Conservation (phyloP, 2,797 vertebrate species). For the Lepus townsendii region DNA sequence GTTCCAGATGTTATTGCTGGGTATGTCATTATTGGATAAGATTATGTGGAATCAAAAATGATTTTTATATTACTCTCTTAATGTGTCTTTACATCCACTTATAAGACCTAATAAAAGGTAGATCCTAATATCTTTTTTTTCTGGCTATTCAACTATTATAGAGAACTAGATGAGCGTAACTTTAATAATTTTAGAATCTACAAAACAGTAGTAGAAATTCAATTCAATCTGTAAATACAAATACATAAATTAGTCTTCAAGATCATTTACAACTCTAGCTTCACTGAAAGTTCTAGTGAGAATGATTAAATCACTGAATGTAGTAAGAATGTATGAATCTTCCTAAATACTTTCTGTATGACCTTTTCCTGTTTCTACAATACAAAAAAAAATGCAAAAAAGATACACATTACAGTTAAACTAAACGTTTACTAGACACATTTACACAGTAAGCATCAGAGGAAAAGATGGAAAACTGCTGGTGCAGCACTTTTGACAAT, state of each 20-base stretch:
- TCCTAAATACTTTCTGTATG: not conserved
- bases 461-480: not conserved
- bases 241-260: slow-evolving; percentile 35
- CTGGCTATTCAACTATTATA: slow-evolving; percentile 2
- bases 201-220: not conserved
- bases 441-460: not conserved
- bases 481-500: not conserved
- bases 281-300: slow-evolving; percentile 4
- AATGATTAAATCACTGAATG: not conserved
- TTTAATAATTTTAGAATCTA: not conserved
- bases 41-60: not conserved
- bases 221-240: slow-evolving; percentile 46
- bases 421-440: not conserved
- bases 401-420: not conserved
- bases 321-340: slow-evolving; percentile 10
- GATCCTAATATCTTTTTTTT: not conserved
- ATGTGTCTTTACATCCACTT: not conserved
- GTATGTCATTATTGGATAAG: not conserved
- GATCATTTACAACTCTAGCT: slow-evolving; percentile 31
- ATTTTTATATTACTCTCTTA: not conserved
- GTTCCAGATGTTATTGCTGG: not conserved
- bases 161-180: not conserved
- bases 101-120: slow-evolving; percentile 14
- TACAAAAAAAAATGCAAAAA: not conserved
- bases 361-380: not conserved